These are phyloP conservation scores for Sebastes cheni DNA, from an alignment of 2,797 vertebrate genomes.

Conservation along the genomic window DNA sequence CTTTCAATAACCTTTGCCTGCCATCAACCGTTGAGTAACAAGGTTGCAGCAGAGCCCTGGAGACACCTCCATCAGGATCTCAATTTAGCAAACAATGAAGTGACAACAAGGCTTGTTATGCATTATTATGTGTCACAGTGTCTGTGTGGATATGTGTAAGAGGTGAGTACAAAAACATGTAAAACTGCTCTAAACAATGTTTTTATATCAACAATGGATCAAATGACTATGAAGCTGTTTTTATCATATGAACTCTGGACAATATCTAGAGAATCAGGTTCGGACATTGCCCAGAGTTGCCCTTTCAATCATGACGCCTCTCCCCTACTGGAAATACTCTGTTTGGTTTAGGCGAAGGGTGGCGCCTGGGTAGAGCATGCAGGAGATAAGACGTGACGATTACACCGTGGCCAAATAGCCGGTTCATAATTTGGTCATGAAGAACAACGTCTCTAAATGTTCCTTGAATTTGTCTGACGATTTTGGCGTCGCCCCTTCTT, in stretches of 20 bases:
- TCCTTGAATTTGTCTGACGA: too few species aligned
- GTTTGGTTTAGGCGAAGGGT: too few species aligned
- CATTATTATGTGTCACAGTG: not conserved
- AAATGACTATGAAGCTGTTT: not conserved
- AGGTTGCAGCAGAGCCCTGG: not conserved
- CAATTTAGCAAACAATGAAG: not conserved
- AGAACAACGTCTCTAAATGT: fast-evolving
- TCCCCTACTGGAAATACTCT: too few species aligned
- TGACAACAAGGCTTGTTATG: not conserved
- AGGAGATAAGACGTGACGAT: too few species aligned
- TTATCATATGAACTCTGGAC: not conserved
- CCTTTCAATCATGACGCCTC: too few species aligned
- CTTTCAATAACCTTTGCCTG: not conserved
- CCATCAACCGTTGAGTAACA: not conserved
- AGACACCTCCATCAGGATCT: not conserved
- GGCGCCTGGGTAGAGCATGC: too few species aligned
- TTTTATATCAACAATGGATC: not conserved
- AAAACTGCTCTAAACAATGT: not conserved
- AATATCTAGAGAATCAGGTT: not conserved
- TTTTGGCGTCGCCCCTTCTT: too few species aligned
- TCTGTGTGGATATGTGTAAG: not conserved
- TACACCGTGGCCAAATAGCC: too few species aligned
- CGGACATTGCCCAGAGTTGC: too few species aligned
- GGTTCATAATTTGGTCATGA: too few species aligned
- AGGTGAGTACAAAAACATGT: not conserved